These are phyloP conservation scores for Xenops minutus DNA, from an alignment of 2,797 vertebrate species.

Conservation along the genomic window DNA sequence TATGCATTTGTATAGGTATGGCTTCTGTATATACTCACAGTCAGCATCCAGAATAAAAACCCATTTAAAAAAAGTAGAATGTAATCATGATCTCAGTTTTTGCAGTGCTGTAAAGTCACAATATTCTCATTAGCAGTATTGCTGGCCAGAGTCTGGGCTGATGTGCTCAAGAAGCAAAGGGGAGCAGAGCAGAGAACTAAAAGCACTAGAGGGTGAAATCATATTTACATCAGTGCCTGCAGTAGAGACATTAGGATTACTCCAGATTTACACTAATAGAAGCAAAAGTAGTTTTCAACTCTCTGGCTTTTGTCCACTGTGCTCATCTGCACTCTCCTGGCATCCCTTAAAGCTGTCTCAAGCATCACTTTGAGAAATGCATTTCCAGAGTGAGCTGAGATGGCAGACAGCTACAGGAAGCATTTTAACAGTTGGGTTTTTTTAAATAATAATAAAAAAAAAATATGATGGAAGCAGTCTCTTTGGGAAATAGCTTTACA, in stretches of 20 bases:
- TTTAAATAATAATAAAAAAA: not conserved
- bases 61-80: not conserved
- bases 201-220: not conserved
- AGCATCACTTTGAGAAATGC: not conserved
- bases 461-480: not conserved
- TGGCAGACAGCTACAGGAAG: not conserved
- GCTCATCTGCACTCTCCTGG: not conserved
- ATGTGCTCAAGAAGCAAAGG: not conserved
- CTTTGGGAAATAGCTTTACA: slow-evolving; percentile 45
- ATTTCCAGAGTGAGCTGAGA: slow-evolving; percentile 1
- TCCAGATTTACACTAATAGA: not conserved
- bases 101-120: not conserved
- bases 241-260: not conserved
- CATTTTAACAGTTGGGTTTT: not conserved
- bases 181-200: not conserved
- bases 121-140: not conserved
- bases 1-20: not conserved
- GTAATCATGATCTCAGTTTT: not conserved
- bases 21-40: not conserved
- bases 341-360: not conserved
- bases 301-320: not conserved
- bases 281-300: not conserved
- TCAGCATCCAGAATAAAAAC: not conserved
- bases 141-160: not conserved
- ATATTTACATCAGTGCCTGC: not conserved